phyloP scores from a whole-genome alignment of 2,113 vertebrate genomes.

The Caloenas nicobarica region DNA sequence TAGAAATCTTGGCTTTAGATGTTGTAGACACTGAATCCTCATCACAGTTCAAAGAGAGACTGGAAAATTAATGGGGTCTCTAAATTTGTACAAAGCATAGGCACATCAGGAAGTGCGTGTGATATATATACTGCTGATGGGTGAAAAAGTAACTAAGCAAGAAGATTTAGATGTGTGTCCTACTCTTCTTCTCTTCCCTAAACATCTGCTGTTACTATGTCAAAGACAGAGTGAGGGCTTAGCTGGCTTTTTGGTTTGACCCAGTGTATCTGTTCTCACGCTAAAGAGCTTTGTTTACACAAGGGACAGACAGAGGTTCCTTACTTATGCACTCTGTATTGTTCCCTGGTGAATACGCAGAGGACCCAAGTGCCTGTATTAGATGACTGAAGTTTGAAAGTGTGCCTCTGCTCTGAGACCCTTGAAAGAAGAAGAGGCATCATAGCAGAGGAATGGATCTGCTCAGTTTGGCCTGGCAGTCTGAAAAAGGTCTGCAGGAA shows the following conservation, averaged over 20 bases:
- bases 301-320: not conserved
- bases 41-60: not conserved
- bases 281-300: not conserved
- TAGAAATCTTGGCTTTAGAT: not conserved
- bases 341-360: rapidly evolving
- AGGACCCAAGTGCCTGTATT: not conserved
- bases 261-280: not conserved
- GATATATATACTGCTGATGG: not conserved
- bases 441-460: not conserved
- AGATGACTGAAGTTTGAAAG: not conserved
- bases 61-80: not conserved
- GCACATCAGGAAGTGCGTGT: rapidly evolving
- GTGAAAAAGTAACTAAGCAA: not conserved
- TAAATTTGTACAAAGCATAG: not conserved
- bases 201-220: not conserved
- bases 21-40: not conserved
- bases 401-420: not conserved
- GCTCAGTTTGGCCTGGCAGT: not conserved
- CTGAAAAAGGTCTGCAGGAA: not conserved
- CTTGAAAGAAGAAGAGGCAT: not conserved
- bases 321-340: not conserved
- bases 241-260: not conserved
- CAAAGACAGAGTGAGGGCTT: not conserved
- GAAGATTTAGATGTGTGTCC: not conserved
- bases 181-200: not conserved